Percentiles rank a stretch among this genome's conserved stretches.
Conservation (phyloP, 1,140 invertebrate species). For the Thaumatotibia leucotreta region DNA sequence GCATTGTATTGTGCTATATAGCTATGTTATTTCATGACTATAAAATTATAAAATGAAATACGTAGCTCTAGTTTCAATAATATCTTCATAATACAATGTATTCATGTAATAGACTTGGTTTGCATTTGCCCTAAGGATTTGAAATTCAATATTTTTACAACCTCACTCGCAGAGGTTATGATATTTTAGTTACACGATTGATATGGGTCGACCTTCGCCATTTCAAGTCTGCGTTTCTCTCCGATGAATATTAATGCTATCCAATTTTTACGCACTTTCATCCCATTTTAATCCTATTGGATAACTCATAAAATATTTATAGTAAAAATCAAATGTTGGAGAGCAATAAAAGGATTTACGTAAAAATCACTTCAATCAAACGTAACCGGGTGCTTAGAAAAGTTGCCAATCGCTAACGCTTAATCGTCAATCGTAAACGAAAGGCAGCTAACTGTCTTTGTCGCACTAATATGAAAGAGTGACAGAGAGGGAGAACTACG, state of each 20-base stretch:
- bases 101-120: no score
- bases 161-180: neutral
- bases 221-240: neutral
- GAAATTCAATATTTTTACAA: slow-evolving; percentile 7
- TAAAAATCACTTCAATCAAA: neutral
- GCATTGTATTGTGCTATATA: no score
- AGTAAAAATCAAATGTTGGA: neutral
- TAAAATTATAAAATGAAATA: no score
- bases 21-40: no score
- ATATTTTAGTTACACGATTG: slow-evolving; percentile 7
- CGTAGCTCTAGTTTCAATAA: no score
- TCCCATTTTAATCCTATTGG: neutral
- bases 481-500: no score
- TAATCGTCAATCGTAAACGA: no score
- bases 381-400: slow-evolving; percentile 36
- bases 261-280: neutral
- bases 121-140: no score
- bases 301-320: neutral
- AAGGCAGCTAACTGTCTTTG: no score
- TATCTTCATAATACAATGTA: no score
- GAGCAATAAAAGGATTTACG: neutral
- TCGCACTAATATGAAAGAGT: no score
- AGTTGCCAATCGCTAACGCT: no score
- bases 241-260: neutral
- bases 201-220: neutral